phyloP scores from a whole-genome alignment of 2,113 vertebrate species.

The Laterallus jamaicensis region DNA sequence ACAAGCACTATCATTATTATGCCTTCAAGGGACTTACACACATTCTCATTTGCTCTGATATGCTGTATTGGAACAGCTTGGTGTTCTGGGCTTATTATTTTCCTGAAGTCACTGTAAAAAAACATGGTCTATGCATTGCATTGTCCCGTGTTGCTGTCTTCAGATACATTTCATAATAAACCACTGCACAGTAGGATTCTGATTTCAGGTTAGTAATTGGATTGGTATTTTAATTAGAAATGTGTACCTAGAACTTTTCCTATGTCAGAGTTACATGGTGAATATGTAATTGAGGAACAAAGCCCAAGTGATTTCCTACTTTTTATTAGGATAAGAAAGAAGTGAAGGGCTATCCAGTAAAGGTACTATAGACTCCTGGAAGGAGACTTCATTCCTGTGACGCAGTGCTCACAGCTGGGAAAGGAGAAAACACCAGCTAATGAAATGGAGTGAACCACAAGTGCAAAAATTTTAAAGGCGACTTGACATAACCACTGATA shows the following conservation, averaged over 20 bases:
- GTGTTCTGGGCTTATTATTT: neutral
- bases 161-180: neutral
- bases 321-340: neutral
- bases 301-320: neutral
- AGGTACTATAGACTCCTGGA: neutral
- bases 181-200: neutral
- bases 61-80: neutral
- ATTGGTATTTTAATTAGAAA: slow-evolving; percentile 19
- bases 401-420: neutral
- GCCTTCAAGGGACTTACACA: neutral
- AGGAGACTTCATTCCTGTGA: neutral
- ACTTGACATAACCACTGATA: neutral
- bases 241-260: neutral
- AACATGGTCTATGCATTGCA: neutral
- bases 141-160: neutral
- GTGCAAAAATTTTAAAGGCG: neutral
- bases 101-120: neutral
- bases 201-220: neutral
- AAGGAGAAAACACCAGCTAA: neutral
- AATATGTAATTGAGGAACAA: slow-evolving; percentile 9
- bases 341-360: neutral
- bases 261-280: neutral
- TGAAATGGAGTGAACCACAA: neutral
- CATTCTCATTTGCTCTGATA: neutral
- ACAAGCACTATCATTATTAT: neutral